A percentile compares a stretch with the other conserved stretches of the same genome.
These are phyloP conservation scores for Apoda limacodes DNA, from an alignment of 2,888 invertebrate genomes.

Conservation along the genomic window DNA sequence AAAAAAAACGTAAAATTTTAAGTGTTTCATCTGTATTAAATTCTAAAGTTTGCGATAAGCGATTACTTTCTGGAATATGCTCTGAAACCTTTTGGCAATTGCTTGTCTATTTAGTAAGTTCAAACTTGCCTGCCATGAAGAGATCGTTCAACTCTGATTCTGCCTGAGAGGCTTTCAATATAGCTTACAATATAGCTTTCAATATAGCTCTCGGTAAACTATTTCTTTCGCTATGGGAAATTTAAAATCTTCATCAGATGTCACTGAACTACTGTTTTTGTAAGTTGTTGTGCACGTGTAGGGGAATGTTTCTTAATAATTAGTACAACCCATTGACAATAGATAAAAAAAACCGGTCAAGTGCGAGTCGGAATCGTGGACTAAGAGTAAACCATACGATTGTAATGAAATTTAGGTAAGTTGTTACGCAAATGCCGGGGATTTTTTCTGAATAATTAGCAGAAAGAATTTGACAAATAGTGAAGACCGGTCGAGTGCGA, in stretches of 20 bases:
- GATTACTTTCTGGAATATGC: slow-evolving; percentile 10
- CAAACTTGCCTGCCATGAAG: slow-evolving; percentile 11
- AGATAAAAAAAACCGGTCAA: too few relatives aligned
- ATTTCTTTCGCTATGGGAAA: slow-evolving; percentile 7
- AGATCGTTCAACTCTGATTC: slow-evolving; percentile 5
- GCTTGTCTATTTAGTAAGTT: slow-evolving; percentile 13
- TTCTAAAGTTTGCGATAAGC: slow-evolving; percentile 2
- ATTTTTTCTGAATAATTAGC: too few relatives aligned
- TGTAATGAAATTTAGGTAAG: too few relatives aligned
- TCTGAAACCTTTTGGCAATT: slow-evolving; percentile 9
- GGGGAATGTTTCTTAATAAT: too few relatives aligned
- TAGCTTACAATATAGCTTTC: slow-evolving; percentile 13
- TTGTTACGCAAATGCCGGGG: too few relatives aligned
- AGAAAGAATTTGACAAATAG: too few relatives aligned
- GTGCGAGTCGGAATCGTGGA: too few relatives aligned
- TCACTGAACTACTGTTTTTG: slow-evolving; percentile 11
- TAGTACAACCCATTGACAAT: too few relatives aligned
- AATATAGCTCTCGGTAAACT: slow-evolving; percentile 14
- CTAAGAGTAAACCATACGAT: too few relatives aligned
- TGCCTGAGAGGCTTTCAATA: slow-evolving; percentile 7
- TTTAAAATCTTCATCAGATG: slow-evolving; percentile 3
- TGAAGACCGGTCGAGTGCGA: too few relatives aligned
- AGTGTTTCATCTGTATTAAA: slow-evolving; percentile 7
- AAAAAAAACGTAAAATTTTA: slow-evolving; percentile 13
- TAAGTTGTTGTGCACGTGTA: too few relatives aligned